Conservation (phyloP, 2,888 invertebrate species). For the Mimas tiliae region DNA sequence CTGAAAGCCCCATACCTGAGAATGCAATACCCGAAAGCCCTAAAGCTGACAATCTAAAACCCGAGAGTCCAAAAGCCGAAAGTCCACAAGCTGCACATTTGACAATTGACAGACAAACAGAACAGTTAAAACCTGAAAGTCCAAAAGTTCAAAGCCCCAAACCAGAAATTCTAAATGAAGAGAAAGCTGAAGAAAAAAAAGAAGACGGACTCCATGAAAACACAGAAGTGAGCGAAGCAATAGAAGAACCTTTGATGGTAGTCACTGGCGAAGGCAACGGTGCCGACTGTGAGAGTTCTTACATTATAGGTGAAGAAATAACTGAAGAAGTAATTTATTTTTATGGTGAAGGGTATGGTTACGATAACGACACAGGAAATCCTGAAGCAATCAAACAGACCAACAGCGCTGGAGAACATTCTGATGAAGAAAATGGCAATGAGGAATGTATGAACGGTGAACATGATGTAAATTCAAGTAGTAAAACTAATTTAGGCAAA, state of each 20-base stretch:
- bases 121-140: background rate
- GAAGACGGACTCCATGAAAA: constrained; percentile 26
- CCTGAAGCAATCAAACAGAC: constrained; percentile 67
- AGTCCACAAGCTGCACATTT: background rate
- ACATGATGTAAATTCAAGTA: constrained; percentile 61
- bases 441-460: constrained; percentile 74
- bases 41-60: background rate
- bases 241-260: constrained; percentile 90
- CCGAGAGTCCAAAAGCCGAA: background rate
- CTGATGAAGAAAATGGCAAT: constrained; percentile 63
- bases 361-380: constrained; percentile 90
- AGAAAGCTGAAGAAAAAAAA: constrained; percentile 9
- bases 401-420: constrained; percentile 53
- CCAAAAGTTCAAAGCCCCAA: background rate
- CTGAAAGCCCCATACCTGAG: background rate
- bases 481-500: constrained; percentile 63
- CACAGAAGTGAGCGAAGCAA: constrained; percentile 84
- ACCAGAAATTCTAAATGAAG: background rate
- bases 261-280: constrained; percentile 89
- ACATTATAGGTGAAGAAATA: constrained; percentile 86
- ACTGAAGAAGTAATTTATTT: constrained; percentile 89
- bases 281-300: constrained; percentile 85
- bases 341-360: constrained; percentile 89
- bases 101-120: background rate
- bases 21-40: background rate